Conservation (phyloP, 2,797 vertebrate species). For the Anomalospiza imberbis region DNA sequence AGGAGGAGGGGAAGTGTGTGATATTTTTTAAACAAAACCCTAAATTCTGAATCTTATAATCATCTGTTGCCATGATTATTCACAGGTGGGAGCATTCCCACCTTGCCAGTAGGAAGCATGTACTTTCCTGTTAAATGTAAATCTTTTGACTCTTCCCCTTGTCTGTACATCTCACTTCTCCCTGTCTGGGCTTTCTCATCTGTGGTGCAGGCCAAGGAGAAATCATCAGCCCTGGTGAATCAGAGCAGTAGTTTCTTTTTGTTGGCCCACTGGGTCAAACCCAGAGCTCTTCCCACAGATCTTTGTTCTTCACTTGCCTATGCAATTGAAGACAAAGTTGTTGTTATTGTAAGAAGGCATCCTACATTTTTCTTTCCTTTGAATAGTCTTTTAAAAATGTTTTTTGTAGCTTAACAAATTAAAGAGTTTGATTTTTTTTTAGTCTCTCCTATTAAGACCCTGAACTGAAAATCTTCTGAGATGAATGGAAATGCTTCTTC, state of each 20-base stretch:
- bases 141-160: background rate
- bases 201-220: background rate
- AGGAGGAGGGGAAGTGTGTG: background rate
- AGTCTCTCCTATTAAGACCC: background rate
- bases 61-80: background rate
- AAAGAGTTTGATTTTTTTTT: background rate
- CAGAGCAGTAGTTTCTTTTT: background rate
- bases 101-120: background rate
- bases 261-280: background rate
- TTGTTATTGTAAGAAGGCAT: background rate
- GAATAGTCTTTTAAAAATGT: background rate
- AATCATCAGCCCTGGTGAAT: background rate
- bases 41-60: background rate
- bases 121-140: background rate
- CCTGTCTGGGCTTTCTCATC: background rate
- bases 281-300: background rate
- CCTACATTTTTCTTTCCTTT: background rate
- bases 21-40: background rate
- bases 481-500: background rate
- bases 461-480: background rate
- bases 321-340: background rate
- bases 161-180: background rate
- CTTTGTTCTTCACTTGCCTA: background rate
- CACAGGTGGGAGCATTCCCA: background rate
- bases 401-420: background rate